phyloP scores from a whole-genome alignment of 1,140 invertebrate species.

The Caenorhabditis tropicalis region DNA sequence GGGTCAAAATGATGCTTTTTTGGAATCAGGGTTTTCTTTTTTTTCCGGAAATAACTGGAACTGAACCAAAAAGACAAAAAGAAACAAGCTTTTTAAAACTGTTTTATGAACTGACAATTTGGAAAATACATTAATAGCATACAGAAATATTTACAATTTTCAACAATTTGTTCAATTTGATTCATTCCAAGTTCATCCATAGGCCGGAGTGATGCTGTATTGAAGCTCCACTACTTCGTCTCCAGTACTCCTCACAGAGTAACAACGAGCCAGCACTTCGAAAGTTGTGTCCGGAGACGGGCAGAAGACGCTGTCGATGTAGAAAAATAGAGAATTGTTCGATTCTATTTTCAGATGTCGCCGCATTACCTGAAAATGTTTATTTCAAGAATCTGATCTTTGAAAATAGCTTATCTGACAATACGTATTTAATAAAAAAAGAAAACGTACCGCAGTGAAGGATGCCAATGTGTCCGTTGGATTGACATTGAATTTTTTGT shows the following conservation, averaged over 20 bases:
- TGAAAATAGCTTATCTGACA: no score
- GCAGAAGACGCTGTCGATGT: background rate
- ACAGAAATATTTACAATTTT: background rate
- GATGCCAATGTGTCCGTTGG: background rate
- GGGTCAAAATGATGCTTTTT: no score
- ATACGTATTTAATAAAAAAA: no score
- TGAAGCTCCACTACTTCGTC: background rate
- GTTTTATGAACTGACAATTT: background rate
- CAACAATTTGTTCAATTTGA: background rate
- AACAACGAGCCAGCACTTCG: background rate
- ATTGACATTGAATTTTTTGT: background rate
- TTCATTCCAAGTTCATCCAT: background rate
- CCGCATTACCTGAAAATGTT: background rate
- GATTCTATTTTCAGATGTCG: background rate
- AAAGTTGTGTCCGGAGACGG: background rate
- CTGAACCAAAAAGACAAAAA: background rate
- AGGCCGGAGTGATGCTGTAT: slow-evolving; percentile 13
- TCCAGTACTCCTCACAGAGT: background rate
- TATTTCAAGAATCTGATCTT: no score
- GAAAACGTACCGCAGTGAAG: background rate
- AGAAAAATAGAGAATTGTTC: background rate
- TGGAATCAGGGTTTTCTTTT: no score
- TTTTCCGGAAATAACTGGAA: background rate
- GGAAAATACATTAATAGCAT: background rate
- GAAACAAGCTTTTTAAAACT: background rate